A percentile compares a stretch with the other conserved stretches of the same genome.
Conservation (phyloP, 2,113 vertebrate genomes). For the Rhabdornis inornatus region DNA sequence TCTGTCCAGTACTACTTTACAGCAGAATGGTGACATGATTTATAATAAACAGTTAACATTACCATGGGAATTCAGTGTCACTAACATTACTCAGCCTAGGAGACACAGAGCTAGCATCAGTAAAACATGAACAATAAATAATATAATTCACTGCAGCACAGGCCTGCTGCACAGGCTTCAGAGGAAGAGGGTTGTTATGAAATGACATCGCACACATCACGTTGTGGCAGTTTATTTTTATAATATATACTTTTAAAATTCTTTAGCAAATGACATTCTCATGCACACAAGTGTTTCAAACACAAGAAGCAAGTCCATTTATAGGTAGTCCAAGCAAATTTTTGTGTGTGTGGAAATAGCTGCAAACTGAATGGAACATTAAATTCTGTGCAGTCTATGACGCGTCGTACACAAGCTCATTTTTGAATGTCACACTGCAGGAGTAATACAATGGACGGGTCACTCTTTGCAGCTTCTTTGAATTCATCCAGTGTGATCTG, state of each 20-base stretch:
- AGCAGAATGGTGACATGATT: conserved; percentile 76
- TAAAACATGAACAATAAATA: conserved; percentile 93
- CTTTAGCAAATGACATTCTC: conserved; percentile 99
- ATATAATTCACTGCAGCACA: conserved; percentile 83
- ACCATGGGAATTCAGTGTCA: conserved; percentile 81
- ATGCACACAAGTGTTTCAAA: conserved; percentile 99
- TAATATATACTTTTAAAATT: conserved; percentile 89
- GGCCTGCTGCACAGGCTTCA: conserved; percentile 88
- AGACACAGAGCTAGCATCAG: conserved; percentile 89
- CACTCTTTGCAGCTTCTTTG: conserved; percentile 98
- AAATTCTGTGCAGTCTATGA: conserved; percentile 91
- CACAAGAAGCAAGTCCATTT: conserved; percentile 99
- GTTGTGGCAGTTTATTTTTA: conserved; percentile 88
- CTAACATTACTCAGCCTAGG: conserved; percentile 83
- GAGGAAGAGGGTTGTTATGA: conserved; percentile 79
- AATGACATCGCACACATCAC: conserved; percentile 93
- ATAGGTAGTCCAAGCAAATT: conserved; percentile 98
- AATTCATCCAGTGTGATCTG: conserved; percentile 98
- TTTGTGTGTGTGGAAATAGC: conserved; percentile 81
- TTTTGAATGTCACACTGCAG: conserved; percentile 99
- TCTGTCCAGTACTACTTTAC: conserved; percentile 80
- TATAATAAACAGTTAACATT: conserved; percentile 81
- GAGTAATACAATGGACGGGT: conserved; percentile 98
- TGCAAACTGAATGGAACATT: conserved; percentile 99
- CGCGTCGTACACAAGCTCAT: conserved; percentile 77